phyloP scores from a whole-genome alignment of 2,113 vertebrate species.

The Mugil cephalus region DNA sequence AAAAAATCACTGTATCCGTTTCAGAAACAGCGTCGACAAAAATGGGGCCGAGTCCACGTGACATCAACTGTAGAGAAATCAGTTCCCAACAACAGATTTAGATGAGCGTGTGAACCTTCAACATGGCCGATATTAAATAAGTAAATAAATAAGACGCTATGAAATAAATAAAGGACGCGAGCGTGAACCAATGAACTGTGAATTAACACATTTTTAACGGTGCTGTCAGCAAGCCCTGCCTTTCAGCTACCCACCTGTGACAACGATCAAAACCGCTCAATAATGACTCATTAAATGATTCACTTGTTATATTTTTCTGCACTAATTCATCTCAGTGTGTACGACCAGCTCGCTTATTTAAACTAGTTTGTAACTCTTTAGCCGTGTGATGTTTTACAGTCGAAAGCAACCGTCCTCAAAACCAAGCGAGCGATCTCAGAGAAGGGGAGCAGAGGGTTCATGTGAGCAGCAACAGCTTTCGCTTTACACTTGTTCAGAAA shows the following conservation, averaged over 20 bases:
- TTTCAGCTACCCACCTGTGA: neutral
- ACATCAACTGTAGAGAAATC: neutral
- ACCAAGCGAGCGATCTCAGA: neutral
- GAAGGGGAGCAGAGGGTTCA: slow-evolving; percentile 11
- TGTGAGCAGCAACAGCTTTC: slow-evolving; percentile 21
- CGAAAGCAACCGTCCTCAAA: slow-evolving; percentile 44
- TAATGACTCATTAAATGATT: neutral
- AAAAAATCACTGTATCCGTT: slow-evolving; percentile 8
- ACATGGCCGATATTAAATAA: neutral
- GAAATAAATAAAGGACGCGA: neutral
- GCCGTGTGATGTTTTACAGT: slow-evolving; percentile 11
- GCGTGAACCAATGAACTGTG: neutral
- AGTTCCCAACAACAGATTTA: neutral
- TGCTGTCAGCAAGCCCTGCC: neutral
- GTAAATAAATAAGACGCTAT: slow-evolving; percentile 1
- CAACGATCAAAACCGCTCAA: no score
- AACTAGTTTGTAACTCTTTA: slow-evolving; percentile 4
- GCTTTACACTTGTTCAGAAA: slow-evolving; percentile 46
- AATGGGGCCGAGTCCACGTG: neutral
- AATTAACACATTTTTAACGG: slow-evolving; percentile 2
- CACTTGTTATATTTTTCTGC: neutral
- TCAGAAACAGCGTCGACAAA: neutral
- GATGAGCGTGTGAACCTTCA: neutral
- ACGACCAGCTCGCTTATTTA: slow-evolving; percentile 5
- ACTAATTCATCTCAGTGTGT: neutral